Percentiles rank a stretch among this genome's conserved stretches.
Conservation (phyloP, 2,113 vertebrate genomes). For the Microcebus murinus region DNA sequence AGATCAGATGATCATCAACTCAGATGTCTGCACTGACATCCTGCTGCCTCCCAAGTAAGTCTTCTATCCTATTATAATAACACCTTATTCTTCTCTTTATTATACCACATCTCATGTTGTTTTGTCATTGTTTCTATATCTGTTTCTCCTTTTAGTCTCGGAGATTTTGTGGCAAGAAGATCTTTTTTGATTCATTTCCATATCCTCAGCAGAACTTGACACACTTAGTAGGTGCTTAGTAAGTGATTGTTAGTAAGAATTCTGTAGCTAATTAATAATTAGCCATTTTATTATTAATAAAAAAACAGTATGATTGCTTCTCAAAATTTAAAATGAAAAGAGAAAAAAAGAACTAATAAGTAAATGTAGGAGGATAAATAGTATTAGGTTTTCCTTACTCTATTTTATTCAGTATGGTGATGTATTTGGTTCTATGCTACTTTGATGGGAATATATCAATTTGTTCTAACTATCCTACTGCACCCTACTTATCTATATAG, state of each 20-base stretch:
- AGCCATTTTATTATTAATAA: not conserved
- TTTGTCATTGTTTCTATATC: not conserved
- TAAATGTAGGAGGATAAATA: not conserved
- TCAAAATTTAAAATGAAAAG: not conserved
- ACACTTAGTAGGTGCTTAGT: not conserved
- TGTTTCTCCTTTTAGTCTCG: not conserved
- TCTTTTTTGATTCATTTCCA: not conserved
- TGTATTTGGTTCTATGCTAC: not conserved
- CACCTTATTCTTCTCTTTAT: not conserved
- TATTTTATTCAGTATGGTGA: not conserved
- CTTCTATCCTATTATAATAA: not conserved
- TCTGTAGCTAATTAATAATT: not conserved
- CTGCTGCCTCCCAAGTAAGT: fast-evolving
- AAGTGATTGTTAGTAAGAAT: not conserved
- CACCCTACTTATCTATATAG: not conserved
- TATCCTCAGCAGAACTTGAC: not conserved
- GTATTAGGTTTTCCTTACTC: not conserved
- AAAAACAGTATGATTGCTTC: not conserved
- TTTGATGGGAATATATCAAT: constrained; percentile 7
- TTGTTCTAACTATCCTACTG: not conserved
- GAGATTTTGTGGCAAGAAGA: not conserved
- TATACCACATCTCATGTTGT: not conserved
- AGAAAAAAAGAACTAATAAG: not conserved
- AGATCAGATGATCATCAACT: no score
- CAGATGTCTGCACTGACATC: not conserved